A percentile compares a stretch with the other conserved stretches of the same genome.
Conservation (phyloP, 1,140 invertebrate species). For the Orussus abietinus region DNA sequence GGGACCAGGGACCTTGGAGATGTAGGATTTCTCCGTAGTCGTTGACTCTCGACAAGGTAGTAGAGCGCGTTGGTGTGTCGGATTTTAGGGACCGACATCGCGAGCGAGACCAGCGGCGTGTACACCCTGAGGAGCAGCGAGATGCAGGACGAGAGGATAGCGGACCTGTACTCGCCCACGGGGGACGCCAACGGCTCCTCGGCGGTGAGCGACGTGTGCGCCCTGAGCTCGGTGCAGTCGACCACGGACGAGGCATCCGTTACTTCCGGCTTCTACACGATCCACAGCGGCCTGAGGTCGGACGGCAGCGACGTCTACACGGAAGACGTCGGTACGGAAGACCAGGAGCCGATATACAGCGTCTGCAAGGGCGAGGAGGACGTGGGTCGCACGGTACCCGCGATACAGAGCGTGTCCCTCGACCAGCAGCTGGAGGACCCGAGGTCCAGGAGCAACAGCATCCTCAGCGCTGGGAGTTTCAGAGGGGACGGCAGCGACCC, state of each 20-base stretch:
- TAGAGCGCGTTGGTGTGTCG: too few relatives aligned
- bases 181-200: constrained; percentile 41
- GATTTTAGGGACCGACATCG: constrained; percentile 39
- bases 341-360: constrained; percentile 44
- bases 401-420: constrained; percentile 11
- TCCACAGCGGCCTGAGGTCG: constrained; percentile 46
- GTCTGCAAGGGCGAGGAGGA: constrained; percentile 39
- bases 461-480: constrained; percentile 72
- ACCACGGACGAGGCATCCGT: constrained; percentile 50
- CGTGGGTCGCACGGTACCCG: constrained; percentile 13
- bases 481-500: constrained; percentile 82
- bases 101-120: constrained; percentile 72
- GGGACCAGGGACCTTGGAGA: too few relatives aligned
- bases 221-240: constrained; percentile 45
- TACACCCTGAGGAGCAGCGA: constrained; percentile 73
- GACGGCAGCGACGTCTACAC: constrained; percentile 44
- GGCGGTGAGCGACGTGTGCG: constrained; percentile 40
- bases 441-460: constrained; percentile 66
- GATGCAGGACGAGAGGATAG: constrained; percentile 49
- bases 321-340: constrained; percentile 31
- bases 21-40: too few relatives aligned
- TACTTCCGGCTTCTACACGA: constrained; percentile 51
- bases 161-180: constrained; percentile 37
- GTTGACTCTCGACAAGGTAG: not conserved
- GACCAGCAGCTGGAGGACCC: constrained; percentile 36